These are phyloP conservation scores for Lypha dubia DNA, from an alignment of 2,888 invertebrate genomes.

Conservation along the genomic window DNA sequence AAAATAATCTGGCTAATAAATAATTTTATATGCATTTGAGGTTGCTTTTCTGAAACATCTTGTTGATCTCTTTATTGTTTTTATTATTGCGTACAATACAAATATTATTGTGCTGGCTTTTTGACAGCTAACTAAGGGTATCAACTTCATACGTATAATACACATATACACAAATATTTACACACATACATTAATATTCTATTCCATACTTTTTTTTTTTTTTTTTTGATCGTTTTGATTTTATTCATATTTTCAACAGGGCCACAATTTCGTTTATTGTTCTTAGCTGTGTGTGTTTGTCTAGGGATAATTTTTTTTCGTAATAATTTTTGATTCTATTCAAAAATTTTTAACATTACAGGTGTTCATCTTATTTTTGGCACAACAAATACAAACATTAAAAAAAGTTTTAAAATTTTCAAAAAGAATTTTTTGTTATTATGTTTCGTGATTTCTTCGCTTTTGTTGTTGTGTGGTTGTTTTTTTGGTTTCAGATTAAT, in stretches of 20 bases:
- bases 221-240: too few species aligned
- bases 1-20: constrained; percentile 9
- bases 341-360: constrained; percentile 42
- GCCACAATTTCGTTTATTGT: constrained; percentile 37
- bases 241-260: constrained; percentile 48
- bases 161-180: constrained; percentile 12
- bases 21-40: constrained; percentile 24
- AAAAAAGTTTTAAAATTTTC: constrained; percentile 4
- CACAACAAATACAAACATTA: too few species aligned
- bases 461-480: neutral
- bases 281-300: neutral
- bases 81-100: constrained; percentile 54
- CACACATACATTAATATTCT: too few species aligned
- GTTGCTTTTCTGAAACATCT: constrained; percentile 37
- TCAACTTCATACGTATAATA: neutral
- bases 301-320: neutral
- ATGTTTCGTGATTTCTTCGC: neutral
- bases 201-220: too few species aligned
- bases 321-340: too few species aligned
- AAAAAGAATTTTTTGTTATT: neutral
- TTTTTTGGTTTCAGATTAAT: neutral
- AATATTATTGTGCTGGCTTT: constrained; percentile 64
- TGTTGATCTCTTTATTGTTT: constrained; percentile 68
- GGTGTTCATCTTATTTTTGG: constrained; percentile 13
- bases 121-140: constrained; percentile 68